A percentile compares a stretch with the other conserved stretches of the same genome.
Conservation (phyloP, 2,113 vertebrate species). For the Esox niger region DNA sequence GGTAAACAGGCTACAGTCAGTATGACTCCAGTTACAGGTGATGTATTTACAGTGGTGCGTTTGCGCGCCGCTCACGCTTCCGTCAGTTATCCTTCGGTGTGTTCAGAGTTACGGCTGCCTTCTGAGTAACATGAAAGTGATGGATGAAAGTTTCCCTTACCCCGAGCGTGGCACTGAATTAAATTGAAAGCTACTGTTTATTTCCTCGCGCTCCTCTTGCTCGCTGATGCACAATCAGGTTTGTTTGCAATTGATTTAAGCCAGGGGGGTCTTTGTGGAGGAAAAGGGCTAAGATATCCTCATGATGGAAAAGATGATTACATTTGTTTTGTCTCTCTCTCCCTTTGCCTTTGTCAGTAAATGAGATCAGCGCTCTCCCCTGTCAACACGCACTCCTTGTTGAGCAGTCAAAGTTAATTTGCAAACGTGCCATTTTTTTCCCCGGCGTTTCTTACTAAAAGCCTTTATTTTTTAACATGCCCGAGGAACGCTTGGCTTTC, state of each 20-base stretch:
- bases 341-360: slow-evolving; percentile 55
- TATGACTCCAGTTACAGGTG: slow-evolving; percentile 36
- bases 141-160: slow-evolving; percentile 74
- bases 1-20: too few species aligned
- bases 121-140: slow-evolving; percentile 67
- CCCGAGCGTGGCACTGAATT: slow-evolving; percentile 62
- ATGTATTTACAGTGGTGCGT: slow-evolving; percentile 35
- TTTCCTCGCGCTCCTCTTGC: slow-evolving; percentile 50
- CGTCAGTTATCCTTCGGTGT: slow-evolving; percentile 40
- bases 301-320: slow-evolving; percentile 72
- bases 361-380: slow-evolving; percentile 70
- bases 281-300: slow-evolving; percentile 57
- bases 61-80: too few species aligned
- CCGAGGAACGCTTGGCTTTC: slow-evolving; percentile 11
- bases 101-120: slow-evolving; percentile 46
- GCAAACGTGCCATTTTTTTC: slow-evolving; percentile 47
- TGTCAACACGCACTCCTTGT: slow-evolving; percentile 74
- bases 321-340: slow-evolving; percentile 72
- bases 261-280: slow-evolving; percentile 55
- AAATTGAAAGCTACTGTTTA: slow-evolving; percentile 80
- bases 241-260: slow-evolving; percentile 79
- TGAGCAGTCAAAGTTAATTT: slow-evolving; percentile 76
- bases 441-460: slow-evolving; percentile 1
- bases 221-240: slow-evolving; percentile 62
- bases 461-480: not conserved